These are phyloP conservation scores for Pseudococcus longispinus DNA, from an alignment of 2,888 invertebrate species.

Conservation along the genomic window DNA sequence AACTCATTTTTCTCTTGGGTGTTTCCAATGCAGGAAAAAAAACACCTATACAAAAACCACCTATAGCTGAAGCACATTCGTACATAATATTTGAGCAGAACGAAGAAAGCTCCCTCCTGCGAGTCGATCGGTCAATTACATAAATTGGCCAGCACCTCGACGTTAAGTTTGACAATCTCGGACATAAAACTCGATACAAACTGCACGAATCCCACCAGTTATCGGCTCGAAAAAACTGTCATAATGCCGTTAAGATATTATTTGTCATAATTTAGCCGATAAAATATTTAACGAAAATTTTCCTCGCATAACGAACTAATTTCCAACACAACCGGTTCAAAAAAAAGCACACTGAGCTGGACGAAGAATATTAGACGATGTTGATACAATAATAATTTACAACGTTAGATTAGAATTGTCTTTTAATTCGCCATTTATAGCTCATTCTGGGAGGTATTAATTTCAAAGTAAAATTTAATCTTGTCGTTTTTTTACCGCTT, in stretches of 20 bases:
- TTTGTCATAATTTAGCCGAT: conserved; percentile 36
- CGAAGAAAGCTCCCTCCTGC: conserved; percentile 1
- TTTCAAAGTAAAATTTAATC: conserved; percentile 56
- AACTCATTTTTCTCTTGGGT: too few species aligned
- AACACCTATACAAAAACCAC: neutral
- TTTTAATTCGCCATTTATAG: conserved; percentile 54
- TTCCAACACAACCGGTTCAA: conserved; percentile 31
- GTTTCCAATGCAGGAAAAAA: too few species aligned
- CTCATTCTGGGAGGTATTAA: conserved; percentile 57
- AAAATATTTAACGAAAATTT: conserved; percentile 28
- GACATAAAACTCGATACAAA: neutral
- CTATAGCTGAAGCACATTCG: neutral
- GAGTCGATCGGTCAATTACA: neutral
- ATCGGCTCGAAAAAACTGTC: neutral
- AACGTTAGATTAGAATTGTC: conserved; percentile 46
- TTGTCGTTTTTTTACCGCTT: neutral
- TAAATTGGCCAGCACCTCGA: neutral
- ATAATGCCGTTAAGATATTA: neutral
- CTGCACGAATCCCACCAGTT: neutral
- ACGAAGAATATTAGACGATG: conserved; percentile 14
- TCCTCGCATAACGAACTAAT: conserved; percentile 6
- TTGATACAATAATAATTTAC: conserved; percentile 52
- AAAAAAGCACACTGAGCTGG: neutral
- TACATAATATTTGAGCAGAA: neutral
- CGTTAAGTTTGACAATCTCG: neutral